Evolutionary conservation across 92 coral and sea anemone genomes (phyloP).

Genomic region (Plumapathes pennacea): DNA sequence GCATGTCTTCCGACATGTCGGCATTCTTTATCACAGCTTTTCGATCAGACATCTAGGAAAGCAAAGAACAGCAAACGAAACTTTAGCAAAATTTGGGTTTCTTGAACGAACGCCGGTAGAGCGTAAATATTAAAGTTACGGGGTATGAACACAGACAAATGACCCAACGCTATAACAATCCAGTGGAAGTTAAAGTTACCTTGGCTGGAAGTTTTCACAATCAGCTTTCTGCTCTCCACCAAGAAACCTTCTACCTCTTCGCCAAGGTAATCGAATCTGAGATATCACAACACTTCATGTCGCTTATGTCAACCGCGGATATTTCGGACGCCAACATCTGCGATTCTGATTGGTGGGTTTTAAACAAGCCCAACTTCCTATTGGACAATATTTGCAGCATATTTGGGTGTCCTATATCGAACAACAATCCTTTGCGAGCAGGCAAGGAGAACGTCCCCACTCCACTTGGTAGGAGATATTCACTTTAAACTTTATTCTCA

Average conservation of each 20-base stretch:
- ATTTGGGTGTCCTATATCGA: conserved; percentile 61
- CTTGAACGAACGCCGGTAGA: background rate
- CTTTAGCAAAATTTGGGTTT: background rate
- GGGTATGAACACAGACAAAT: background rate
- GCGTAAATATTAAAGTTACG: background rate
- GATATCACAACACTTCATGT: too few relatives aligned
- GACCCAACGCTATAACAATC: background rate
- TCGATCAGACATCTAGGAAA: conserved; percentile 72
- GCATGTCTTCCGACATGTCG: conserved; percentile 96
- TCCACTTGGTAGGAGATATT: too few relatives aligned
- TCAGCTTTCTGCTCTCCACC: too few relatives aligned
- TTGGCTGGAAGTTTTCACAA: background rate
- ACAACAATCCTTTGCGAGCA: conserved; percentile 14
- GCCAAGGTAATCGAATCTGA: too few relatives aligned
- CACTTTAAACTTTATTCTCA: too few relatives aligned
- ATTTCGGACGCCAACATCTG: too few relatives aligned
- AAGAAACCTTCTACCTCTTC: too few relatives aligned
- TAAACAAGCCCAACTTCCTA: too few relatives aligned
- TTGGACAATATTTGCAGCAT: conserved; percentile 23
- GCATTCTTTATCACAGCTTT: conserved; percentile 85
- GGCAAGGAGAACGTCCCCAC: too few relatives aligned
- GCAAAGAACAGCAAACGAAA: conserved; percentile 2
- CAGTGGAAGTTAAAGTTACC: background rate
- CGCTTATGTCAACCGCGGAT: too few relatives aligned
- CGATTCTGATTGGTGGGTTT: too few relatives aligned